Evolutionary conservation across 2,113 vertebrate species (phyloP).

Genomic region (Istiophorus platypterus): DNA sequence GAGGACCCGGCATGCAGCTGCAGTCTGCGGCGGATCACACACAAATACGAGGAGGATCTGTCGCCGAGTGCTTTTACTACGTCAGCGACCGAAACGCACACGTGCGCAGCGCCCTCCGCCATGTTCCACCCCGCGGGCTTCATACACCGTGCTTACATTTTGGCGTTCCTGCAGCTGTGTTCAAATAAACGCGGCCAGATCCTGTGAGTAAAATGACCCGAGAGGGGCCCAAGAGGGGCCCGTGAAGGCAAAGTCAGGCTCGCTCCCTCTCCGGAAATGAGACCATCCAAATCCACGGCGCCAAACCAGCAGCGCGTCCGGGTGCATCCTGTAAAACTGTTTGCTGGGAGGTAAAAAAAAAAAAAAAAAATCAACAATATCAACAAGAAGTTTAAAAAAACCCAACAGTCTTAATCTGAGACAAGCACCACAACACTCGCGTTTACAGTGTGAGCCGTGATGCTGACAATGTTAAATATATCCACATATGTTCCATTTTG

Average conservation of each 20-base stretch:
- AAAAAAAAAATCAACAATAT: too few species aligned
- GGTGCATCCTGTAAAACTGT: neutral
- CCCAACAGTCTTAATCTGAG: too few species aligned
- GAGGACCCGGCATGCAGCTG: neutral
- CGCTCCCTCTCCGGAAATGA: neutral
- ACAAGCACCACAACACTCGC: too few species aligned
- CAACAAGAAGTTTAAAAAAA: too few species aligned
- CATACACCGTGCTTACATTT: conserved; percentile 1
- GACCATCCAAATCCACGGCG: neutral
- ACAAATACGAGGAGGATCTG: neutral
- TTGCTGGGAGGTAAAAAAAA: too few species aligned
- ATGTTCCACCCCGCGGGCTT: too few species aligned
- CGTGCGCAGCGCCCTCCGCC: conserved; percentile 13
- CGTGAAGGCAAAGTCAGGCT: neutral
- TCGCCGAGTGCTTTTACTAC: conserved; percentile 26
- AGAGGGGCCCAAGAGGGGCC: too few species aligned
- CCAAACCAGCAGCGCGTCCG: neutral
- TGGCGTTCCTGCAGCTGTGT: neutral
- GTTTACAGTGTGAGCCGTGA: neutral
- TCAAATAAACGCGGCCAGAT: neutral
- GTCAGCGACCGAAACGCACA: conserved; percentile 3
- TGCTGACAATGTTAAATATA: neutral
- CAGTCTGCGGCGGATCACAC: conserved; percentile 12
- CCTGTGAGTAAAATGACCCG: conserved; percentile 3
- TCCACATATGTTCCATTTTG: neutral